phyloP scores from a whole-genome alignment of 2,888 invertebrate species.

The Leptothorax acervorum region DNA sequence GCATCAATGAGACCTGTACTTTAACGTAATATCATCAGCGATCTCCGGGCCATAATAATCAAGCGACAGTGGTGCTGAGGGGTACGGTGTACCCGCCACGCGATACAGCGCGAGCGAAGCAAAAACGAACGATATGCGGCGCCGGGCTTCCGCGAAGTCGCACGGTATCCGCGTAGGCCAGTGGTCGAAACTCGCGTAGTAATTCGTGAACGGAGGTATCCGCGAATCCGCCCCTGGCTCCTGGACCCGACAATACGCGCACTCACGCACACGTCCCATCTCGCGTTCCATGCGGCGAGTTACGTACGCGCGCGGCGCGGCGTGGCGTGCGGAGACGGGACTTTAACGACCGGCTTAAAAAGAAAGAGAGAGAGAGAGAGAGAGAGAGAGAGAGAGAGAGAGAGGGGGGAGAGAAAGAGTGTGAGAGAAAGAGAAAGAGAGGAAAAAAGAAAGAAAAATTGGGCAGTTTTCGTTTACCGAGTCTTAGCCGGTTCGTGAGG shows the following conservation, averaged over 20 bases:
- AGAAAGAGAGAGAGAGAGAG: neutral
- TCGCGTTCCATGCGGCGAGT: constrained; percentile 28
- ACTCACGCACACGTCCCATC: constrained; percentile 53
- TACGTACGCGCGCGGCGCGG: constrained; percentile 22
- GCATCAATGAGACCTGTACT: constrained; percentile 35
- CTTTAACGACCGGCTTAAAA: constrained; percentile 71
- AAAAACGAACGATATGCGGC: neutral
- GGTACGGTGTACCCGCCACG: neutral
- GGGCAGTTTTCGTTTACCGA: constrained; percentile 77
- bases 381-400: neutral
- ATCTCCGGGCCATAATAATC: constrained; percentile 37
- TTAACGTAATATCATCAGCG: constrained; percentile 38
- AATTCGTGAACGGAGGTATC: constrained; percentile 45
- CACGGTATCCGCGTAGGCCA: constrained; percentile 40
- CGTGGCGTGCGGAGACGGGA: constrained; percentile 59
- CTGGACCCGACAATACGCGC: constrained; percentile 47
- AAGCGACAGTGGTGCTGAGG: neutral
- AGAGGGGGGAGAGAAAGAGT: neutral
- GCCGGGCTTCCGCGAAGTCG: constrained; percentile 30
- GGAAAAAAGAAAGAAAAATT: constrained; percentile 62
- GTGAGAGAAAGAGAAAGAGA: neutral
- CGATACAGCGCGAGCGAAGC: neutral
- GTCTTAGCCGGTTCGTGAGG: constrained; percentile 76
- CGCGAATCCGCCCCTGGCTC: constrained; percentile 62
- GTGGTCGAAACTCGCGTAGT: constrained; percentile 45